Base-by-base conservation (phyloP, 2,113 vertebrate species). In the Chlorodrepanis virens region DNA sequence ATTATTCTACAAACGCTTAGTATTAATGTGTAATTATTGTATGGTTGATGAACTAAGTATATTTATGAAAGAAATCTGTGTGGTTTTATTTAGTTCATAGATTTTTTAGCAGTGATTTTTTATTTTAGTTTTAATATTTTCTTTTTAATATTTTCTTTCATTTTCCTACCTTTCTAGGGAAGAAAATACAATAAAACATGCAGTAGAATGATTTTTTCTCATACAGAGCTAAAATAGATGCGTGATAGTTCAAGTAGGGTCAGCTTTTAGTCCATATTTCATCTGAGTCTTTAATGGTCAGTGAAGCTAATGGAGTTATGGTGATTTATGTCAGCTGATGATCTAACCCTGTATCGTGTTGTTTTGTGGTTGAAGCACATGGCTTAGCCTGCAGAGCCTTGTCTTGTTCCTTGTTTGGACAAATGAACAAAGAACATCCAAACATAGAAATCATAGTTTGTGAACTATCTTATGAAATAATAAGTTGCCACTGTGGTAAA, bases 261-360 rank as follows among this genome's bases (percentile, higher is more conserved):
- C 77, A 70, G 11, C 35, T 83, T 47, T 65, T 83, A 67, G 68
- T 70, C 68, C 6, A 2, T 67, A 83, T 67, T 90, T 94, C 76
- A 77, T 74, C 31, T 52, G 42, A 67, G 72, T 71, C 64, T 87
- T 57, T 64, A 87, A 70, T 42, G 42, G 75, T 70, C 63, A 86
- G 71, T 45, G 54, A 77, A 88, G 67, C 37, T 68, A 86, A 85
- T 74, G 50, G 54, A 72, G 53, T 61, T 63, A 65, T 4, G 6
- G 59, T 92, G 72, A 89, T 86, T 93, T 92, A 80, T 86, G 44
- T 77, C 77, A 88, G 80, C 64, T 93, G 86, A 77, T 53, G 47
- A 63, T 83, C 60, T 78, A 83, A 83, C 76, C 64, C 90, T 57
- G 15, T 69, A 59, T 78, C 11, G 8, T 59, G 28, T 40, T 84